Percentiles rank a stretch among this genome's conserved stretches.
Evolutionary conservation across 1,140 invertebrate genomes (phyloP).

Genomic region (Temnothorax longispinosus): DNA sequence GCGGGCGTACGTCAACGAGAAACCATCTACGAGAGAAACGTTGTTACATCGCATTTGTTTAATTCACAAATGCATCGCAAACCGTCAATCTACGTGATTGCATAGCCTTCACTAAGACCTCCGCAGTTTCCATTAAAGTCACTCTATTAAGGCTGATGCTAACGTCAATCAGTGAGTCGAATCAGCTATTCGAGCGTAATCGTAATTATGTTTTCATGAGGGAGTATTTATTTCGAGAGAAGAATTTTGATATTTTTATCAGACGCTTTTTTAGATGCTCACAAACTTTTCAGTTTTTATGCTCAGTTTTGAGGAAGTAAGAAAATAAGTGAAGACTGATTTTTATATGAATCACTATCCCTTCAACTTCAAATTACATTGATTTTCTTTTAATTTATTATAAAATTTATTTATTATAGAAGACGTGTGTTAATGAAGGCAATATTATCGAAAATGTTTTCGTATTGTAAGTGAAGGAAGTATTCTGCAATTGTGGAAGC

Average conservation of each 20-base stretch:
- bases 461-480: background rate
- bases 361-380: background rate
- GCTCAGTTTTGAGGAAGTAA: background rate
- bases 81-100: background rate
- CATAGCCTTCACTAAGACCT: background rate
- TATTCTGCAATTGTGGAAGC: background rate
- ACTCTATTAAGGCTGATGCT: background rate
- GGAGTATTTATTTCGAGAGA: background rate
- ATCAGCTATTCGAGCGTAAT: background rate
- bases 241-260: background rate
- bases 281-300: background rate
- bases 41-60: slow-evolving; percentile 9
- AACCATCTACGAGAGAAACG: background rate
- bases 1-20: background rate
- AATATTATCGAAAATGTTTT: background rate
- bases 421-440: background rate
- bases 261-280: background rate
- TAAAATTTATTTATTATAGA: background rate
- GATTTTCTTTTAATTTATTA: background rate
- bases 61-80: background rate
- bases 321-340: background rate
- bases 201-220: background rate
- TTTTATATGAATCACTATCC: background rate
- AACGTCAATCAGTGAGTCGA: background rate
- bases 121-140: slow-evolving; percentile 19